Evolutionary conservation across 2,888 invertebrate genomes (phyloP), one percentile per base, ranked within the genome.

Genomic region (Ypsolopha sequella): DNA sequence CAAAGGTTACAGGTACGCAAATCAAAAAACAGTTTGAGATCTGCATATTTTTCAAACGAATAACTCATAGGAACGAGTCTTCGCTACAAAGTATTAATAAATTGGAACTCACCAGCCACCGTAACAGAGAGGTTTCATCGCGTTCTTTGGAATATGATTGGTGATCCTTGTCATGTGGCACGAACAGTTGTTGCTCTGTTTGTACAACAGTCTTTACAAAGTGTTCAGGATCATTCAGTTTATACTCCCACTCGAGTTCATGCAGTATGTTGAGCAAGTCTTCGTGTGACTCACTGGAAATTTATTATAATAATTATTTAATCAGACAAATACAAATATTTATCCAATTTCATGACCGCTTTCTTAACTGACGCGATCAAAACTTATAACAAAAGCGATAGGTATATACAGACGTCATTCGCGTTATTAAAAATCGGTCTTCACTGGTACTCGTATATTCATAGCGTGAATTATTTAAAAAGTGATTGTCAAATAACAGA

Each of bases 31-130:
- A n/a, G n/a, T n/a, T n/a, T n/a, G n/a, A n/a, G n/a, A n/a, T n/a
- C n/a, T n/a, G n/a, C n/a, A n/a, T n/a, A n/a, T n/a, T n/a, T 39
- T n/a, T 39, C 11, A 39, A 39, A 11, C 39, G 9, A 1, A 3
- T 2, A 9, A 39, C 3, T 3, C 39, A 11, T 1, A 39, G n/a
- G 39, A 39, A 2, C 11, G 9, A 39, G 10, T 39, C 39, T 11
- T n/a, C 39, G 11, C 9, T 9, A 39, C 39, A 39, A n/a, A 39
- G 11, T 39, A n/a, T 39, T 39, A 39, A 3, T 39, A 39, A 39
- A 39, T n/a, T 9, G 3, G 24, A 14, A 48, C 39, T 48, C 39
- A 48, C 48, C 48, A 38, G 48, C 48, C 48, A 48, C 38, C n/a
- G 14, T 9, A 39, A 48, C 10, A 36, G 11, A 9, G 48, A 48